These are phyloP conservation scores for Promerops cafer DNA, from an alignment of 2,113 vertebrate genomes.

Conservation along the genomic window DNA sequence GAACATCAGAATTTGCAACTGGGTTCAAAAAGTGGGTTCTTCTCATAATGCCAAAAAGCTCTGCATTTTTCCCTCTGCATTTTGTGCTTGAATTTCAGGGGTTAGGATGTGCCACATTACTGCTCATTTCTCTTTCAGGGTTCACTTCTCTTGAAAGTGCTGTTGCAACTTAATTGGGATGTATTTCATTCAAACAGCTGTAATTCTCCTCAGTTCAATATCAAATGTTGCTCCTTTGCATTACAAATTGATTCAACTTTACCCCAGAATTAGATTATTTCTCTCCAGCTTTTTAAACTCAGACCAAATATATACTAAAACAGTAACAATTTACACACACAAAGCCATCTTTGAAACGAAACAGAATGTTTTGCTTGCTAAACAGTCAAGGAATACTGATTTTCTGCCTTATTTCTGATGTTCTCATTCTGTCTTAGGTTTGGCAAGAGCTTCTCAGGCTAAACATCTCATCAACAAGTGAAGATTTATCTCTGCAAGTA, in stretches of 20 bases:
- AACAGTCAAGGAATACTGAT: conserved; percentile 1
- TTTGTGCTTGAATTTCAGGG: background rate
- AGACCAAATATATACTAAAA: background rate
- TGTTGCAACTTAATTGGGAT: background rate
- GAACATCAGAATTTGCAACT: background rate
- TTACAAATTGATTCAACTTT: background rate
- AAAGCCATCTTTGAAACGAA: background rate
- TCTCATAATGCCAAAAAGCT: background rate
- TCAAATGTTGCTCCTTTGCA: background rate
- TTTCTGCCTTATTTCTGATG: conserved; percentile 1
- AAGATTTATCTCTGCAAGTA: background rate
- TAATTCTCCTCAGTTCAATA: background rate
- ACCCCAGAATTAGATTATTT: background rate
- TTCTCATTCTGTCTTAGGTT: conserved; percentile 55
- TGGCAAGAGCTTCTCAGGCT: conserved; percentile 17
- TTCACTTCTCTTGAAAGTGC: background rate
- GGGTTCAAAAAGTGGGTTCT: background rate
- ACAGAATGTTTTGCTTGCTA: background rate
- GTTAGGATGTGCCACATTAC: background rate
- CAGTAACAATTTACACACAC: background rate
- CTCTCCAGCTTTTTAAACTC: background rate
- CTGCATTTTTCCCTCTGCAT: background rate
- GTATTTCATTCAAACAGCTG: background rate
- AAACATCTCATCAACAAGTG: background rate
- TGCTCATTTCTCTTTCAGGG: background rate